Base-by-base conservation (phyloP, 2,888 invertebrate species). In the Pristionchus entomophagus region DNA sequence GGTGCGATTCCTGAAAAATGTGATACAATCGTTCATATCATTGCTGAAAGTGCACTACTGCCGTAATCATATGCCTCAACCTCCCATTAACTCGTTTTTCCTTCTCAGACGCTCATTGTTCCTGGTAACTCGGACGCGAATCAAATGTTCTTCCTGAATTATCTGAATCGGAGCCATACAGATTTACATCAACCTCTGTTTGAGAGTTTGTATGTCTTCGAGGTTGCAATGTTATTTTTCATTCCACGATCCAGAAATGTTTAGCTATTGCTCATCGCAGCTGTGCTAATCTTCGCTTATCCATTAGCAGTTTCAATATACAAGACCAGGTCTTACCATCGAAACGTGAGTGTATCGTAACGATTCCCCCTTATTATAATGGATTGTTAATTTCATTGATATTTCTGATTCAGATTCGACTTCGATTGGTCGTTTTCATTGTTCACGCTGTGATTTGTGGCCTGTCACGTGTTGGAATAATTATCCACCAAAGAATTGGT, bases 121-220 rank as follows among this genome's bases (percentile, higher is more conserved):
- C 45, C 45, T 10, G 45, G 45, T 45, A 45, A 45, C 45, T n/a
- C n/a, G n/a, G 45, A 45, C 45, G 45, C 45, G 6, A 10, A 45
- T 14, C 8, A 45, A 45, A 73, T 73, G 73, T 73, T 73, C 41
- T 14, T 41, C 4, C 41, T 73, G 1, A 41, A 73, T n/a, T 73
- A 73, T 26, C 73, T 73, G 0, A 73, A 73, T 41, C 73, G 73
- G 10, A 38, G n/a, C n/a, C n/a, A 73, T n/a, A 73, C 73, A 4
- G 73, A 73, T 38, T 19, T 22, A 10, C 12, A n/a, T n/a, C 41
- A 4, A 2, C 73, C 73, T n/a, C 73, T 73, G 1, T 73, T 73
- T 41, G 73, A 73, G 73, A 41, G 73, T n/a, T 41, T 73, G n/a
- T 73, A 73, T 41, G 41, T n/a, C 1, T 5, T 73, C 8, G 73